Base-by-base conservation (phyloP, 2,113 vertebrate species). In the Mastomys coucha region DNA sequence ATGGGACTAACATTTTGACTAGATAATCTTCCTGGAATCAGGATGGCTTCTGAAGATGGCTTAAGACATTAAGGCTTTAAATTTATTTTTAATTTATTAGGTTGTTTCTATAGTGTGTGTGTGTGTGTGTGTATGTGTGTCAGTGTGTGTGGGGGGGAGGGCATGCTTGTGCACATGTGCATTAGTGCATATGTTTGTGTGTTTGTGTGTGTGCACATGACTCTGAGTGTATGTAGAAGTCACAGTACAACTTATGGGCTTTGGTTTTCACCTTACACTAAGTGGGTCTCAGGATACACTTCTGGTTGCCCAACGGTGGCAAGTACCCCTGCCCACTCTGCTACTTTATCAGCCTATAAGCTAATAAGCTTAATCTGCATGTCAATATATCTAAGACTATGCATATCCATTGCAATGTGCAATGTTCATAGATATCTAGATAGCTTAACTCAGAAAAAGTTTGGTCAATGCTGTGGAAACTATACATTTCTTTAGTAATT, bases 401-500 rank as follows among this genome's bases (percentile, higher is more conserved):
- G 11, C 69, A 24, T 51, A 24, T 7, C 4, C 17, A 88, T 85
- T 63, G 56, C 9, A 63, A 2, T 67, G 11, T 33, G 4, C 4
- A 86, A 20, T 78, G 11, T 8, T 42, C 36, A 63, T 51, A 33
- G 60, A 36, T 33, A 93, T 22, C 42, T 26, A 24, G 42, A 45
- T 22, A 96, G 78, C 36, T 78, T 73, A 45, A 93, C 28, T 39
- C 10, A 93, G 88, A 19, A 20, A 14, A 39, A 81, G 1, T 0
- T 86, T 91, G 87, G 7, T 75, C 49, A 90, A 45, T 75, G 60
- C 10, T 88, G 2, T 60, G 16, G 82, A 89, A n/a, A 78, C 7
- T 93, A 17, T 63, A 51, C 92, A 14, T 78, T 86, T 13, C 75
- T 88, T 53, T 49, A 82, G 77, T 81, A 93, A 94, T 51, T 95